A percentile compares a stretch with the other conserved stretches of the same genome.
Conservation (phyloP, 2,797 vertebrate species). For the Malacoraja senta region DNA sequence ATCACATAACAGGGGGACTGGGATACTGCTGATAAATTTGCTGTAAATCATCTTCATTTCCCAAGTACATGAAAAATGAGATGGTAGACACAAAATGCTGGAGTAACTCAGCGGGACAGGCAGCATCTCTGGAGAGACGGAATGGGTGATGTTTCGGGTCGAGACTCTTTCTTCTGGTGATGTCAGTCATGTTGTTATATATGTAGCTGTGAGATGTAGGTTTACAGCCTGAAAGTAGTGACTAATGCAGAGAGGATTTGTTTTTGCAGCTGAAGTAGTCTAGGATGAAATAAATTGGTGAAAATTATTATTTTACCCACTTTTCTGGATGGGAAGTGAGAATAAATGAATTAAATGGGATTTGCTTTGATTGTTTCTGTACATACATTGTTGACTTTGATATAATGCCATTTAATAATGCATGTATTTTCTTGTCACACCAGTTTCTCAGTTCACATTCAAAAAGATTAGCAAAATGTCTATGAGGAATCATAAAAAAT, state of each 20-base stretch:
- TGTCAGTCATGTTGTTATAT: neutral
- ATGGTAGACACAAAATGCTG: no score
- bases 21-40: neutral
- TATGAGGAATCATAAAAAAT: neutral
- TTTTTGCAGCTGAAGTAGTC: neutral
- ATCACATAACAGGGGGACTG: neutral
- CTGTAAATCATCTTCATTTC: neutral
- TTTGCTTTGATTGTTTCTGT: neutral
- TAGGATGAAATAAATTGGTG: neutral
- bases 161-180: no score
- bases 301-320: neutral
- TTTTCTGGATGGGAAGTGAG: neutral
- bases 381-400: neutral
- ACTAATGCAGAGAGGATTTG: neutral
- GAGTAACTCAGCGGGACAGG: no score
- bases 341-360: neutral
- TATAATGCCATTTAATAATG: neutral
- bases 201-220: neutral
- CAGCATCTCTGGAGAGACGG: no score
- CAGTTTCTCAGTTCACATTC: neutral
- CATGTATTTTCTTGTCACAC: neutral
- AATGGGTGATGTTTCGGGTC: no score
- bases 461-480: neutral
- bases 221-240: neutral
- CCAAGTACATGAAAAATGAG: neutral